These are phyloP conservation scores for Kryptolebias marmoratus DNA, from an alignment of 2,113 vertebrate genomes.

Conservation along the genomic window DNA sequence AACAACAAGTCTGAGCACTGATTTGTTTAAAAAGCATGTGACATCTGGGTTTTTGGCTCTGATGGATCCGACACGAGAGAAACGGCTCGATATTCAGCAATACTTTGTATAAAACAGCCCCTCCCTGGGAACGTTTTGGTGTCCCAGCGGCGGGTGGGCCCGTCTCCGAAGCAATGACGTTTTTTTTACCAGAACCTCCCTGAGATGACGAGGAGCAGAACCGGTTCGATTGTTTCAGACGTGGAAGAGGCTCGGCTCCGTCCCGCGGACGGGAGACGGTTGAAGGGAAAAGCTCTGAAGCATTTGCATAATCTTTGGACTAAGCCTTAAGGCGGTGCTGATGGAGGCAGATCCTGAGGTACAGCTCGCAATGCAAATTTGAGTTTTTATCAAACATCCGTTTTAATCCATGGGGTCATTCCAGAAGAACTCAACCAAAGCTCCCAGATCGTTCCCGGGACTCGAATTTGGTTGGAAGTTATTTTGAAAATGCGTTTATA, in stretches of 20 bases:
- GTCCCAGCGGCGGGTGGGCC: constrained; percentile 16
- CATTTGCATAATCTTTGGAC: constrained; percentile 70
- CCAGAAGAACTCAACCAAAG: too few relatives aligned
- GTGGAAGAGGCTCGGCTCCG: neutral
- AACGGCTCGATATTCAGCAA: constrained; percentile 72
- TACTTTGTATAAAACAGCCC: constrained; percentile 68
- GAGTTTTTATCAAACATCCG: constrained; percentile 70
- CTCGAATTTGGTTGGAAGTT: too few relatives aligned
- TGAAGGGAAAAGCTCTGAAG: constrained; percentile 41
- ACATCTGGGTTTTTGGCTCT: constrained; percentile 64
- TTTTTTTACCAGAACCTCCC: constrained; percentile 25
- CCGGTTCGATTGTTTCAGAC: constrained; percentile 29
- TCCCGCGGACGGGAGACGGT: constrained; percentile 12
- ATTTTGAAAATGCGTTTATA: too few relatives aligned
- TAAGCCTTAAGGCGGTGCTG: constrained; percentile 62
- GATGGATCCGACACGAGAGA: constrained; percentile 42
- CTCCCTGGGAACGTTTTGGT: constrained; percentile 32
- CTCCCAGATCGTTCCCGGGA: too few relatives aligned
- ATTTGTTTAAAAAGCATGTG: constrained; percentile 69
- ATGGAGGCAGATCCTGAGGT: constrained; percentile 53
- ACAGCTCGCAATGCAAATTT: constrained; percentile 74
- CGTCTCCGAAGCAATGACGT: constrained; percentile 38
- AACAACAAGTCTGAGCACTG: constrained; percentile 40
- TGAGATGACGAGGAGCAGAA: too few relatives aligned
- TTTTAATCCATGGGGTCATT: constrained; percentile 51